Evolutionary conservation across 2,113 vertebrate species (phyloP).

Genomic region (Chaenogobius annularis): DNA sequence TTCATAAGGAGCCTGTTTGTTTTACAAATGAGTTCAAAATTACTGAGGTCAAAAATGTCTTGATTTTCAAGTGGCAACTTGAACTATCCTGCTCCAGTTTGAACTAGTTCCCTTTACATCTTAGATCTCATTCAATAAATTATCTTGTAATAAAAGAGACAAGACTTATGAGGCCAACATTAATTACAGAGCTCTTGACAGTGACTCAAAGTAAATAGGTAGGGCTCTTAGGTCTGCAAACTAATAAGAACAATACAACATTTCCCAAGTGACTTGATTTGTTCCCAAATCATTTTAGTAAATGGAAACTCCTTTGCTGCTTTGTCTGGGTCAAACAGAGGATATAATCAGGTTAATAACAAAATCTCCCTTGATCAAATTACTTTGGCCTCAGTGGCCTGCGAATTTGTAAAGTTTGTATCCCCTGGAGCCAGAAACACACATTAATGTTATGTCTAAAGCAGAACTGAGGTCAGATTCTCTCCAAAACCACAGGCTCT

Average conservation of each 20-base stretch:
- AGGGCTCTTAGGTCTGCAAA: not conserved
- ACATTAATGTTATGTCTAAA: constrained; percentile 50
- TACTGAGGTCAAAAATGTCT: constrained; percentile 40
- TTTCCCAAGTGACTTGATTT: constrained; percentile 19
- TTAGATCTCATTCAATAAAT: not conserved
- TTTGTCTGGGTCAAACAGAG: constrained; percentile 53
- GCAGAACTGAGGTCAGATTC: constrained; percentile 50
- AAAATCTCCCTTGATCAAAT: constrained; percentile 68
- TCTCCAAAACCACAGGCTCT: constrained; percentile 50
- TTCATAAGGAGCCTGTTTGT: constrained; percentile 67
- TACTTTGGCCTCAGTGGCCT: constrained; percentile 64
- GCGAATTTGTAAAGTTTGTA: constrained; percentile 64
- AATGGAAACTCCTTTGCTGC: constrained; percentile 27
- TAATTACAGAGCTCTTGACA: not conserved
- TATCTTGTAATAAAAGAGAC: not conserved
- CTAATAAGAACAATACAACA: constrained; percentile 24
- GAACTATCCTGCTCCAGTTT: constrained; percentile 29
- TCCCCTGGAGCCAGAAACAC: constrained; percentile 51
- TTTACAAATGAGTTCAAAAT: constrained; percentile 55
- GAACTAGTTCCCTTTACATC: not conserved
- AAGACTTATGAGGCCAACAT: not conserved
- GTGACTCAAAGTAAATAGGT: not conserved
- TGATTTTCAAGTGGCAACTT: constrained; percentile 27
- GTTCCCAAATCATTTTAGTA: constrained; percentile 17
- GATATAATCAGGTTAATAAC: constrained; percentile 69